Base-by-base conservation (phyloP, 1,140 invertebrate genomes). In the honey bee (Apis mellifera) region DNA sequence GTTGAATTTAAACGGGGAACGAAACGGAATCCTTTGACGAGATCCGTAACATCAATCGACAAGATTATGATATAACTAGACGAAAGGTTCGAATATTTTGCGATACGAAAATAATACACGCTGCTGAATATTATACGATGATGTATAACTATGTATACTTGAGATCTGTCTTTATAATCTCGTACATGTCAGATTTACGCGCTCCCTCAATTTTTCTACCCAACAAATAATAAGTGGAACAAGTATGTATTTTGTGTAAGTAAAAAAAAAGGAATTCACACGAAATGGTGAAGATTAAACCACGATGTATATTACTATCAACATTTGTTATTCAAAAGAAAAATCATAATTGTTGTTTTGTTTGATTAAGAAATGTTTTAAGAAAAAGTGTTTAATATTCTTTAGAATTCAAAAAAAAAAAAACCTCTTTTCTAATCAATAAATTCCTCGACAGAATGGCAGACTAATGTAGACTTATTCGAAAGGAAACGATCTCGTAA, bases 81-180 rank as follows among this genome's bases (percentile, higher is more conserved):
- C 32, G 0, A 12, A 19, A 7, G 19, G 0, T n/a, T n/a, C n/a
- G n/a, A n/a, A n/a, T n/a, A 8, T 7, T 9, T 9, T 13, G 21
- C 9, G 21, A 21, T 9, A 5, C 17, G 17, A 17, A 72, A 42
- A 72, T 11, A 3, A 0, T 21, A 12, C 0, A 11, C 32, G 21
- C 0, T 9, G 12, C 13, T 23, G 54, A 2, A 57, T 62, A 66
- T 12, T 62, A 66, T 12, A 9, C 42, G 11, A 9, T 12, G 12
- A 12, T 8, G 19, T 17, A 0, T 50, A 62, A n/a, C 0, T 17
- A 9, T 8, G 26, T 74, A 72, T 57, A 68, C 55, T 62, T n/a
- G 19, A 52, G 60, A 74, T 82, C 52, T 73, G 69, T 68, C 85
- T 83, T 86, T 78, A 84, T 71, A 82, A 82, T 82, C 59, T 86